Percentiles rank a stretch among this genome's conserved stretches.
These are phyloP conservation scores for Drosophila prosaltans DNA, from an alignment of 1,140 invertebrate species.

Conservation along the genomic window DNA sequence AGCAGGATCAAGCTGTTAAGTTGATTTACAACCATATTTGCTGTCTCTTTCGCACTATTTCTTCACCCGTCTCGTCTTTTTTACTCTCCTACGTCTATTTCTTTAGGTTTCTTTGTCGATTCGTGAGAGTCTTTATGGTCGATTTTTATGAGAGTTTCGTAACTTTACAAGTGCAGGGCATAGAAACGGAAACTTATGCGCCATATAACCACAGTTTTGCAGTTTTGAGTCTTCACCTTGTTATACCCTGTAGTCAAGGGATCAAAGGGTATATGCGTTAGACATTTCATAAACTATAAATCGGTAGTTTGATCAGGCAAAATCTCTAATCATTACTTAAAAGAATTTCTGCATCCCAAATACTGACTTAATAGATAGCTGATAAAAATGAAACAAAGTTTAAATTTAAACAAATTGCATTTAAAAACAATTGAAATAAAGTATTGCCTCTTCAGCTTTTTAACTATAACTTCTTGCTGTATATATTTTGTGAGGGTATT, in stretches of 20 bases:
- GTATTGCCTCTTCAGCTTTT: too few species aligned
- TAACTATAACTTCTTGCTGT: too few species aligned
- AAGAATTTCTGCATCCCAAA: too few species aligned
- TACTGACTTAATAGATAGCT: too few species aligned
- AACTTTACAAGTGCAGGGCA: slow-evolving; percentile 65
- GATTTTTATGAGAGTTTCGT: slow-evolving; percentile 71
- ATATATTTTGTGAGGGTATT: too few species aligned
- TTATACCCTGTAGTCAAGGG: background rate
- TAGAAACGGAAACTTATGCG: slow-evolving; percentile 58
- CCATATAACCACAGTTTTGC: slow-evolving; percentile 54
- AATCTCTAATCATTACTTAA: too few species aligned
- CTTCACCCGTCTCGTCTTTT: background rate
- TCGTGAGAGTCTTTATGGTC: slow-evolving; percentile 56
- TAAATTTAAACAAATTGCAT: too few species aligned
- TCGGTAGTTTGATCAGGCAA: too few species aligned
- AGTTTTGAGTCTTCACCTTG: slow-evolving; percentile 1
- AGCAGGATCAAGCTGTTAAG: slow-evolving; percentile 47
- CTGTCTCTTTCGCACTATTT: background rate
- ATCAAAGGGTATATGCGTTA: too few species aligned
- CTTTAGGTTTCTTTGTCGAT: slow-evolving; percentile 6
- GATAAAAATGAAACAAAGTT: too few species aligned
- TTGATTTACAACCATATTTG: slow-evolving; percentile 69
- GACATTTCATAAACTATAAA: too few species aligned
- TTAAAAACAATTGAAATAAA: too few species aligned
- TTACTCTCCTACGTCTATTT: background rate